Evolutionary conservation across 2,113 vertebrate genomes (phyloP), one percentile per base, ranked within the genome.

Genomic region (Otus sunia): DNA sequence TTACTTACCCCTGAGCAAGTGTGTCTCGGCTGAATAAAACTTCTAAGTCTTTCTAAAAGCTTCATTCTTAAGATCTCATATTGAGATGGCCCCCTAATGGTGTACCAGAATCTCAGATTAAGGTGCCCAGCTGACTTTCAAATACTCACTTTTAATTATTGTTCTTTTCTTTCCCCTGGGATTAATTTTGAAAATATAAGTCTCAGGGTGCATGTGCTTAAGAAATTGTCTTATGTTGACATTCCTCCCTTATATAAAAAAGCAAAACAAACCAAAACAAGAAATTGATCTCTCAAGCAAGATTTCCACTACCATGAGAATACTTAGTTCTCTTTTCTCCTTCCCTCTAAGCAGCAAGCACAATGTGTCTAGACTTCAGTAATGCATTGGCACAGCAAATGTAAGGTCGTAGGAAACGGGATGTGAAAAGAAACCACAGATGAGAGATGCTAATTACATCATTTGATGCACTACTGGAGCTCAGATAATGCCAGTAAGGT

Each of bases 21-120:
- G 49, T 87, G 47, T 89, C 45, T 91, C 1, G 3, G 53, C 60
- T 91, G 73, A 96, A 94, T 91, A 72, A 91, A 87, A 90, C 56
- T 79, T 73, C n/a, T 45, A 53, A 83, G 68, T 78, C 71, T 87
- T 94, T 94, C 62, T 89, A 69, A 95, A 89, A 85, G 71, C 86
- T 87, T 85, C 36, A 75, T 96, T 93, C 94, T 93, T 84, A 81
- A 94, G 86, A 84, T 18, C 76, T 82, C 62, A 73, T 60, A 89
- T 76, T 94, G 75, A 88, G 91, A 52, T 85, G 92, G 17, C 80
- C 76, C 94, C 94, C 94, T 94, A 92, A 94, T 87, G 94, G 92
- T 64, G 53, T 37, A 60, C 69, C 69, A 86, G 80, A 68, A 92
- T 73, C 69, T 94, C 62, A 72, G 83, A 69, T 95, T 92, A 90